phyloP scores from a whole-genome alignment of 1,140 invertebrate genomes.

The Bombus waltoni region DNA sequence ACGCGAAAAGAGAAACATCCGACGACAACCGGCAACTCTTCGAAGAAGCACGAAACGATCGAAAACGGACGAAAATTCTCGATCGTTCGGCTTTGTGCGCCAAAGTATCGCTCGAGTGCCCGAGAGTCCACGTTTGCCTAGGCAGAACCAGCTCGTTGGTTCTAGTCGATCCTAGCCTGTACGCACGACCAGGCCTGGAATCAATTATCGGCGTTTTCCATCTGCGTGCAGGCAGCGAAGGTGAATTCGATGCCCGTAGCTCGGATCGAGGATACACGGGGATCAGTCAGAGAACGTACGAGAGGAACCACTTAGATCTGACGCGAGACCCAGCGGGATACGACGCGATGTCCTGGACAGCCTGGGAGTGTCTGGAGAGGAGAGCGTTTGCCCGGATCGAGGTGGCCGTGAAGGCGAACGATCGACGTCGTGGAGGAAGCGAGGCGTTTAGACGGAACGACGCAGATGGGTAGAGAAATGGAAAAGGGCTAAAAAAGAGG shows the following conservation, averaged over 20 bases:
- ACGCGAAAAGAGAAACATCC: no score
- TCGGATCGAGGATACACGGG: constrained; percentile 50
- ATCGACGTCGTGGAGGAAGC: neutral
- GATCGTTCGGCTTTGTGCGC: no score
- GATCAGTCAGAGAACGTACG: constrained; percentile 34
- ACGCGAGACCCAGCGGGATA: constrained; percentile 66
- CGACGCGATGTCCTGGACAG: constrained; percentile 68
- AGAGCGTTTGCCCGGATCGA: constrained; percentile 40
- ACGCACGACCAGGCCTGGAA: constrained; percentile 35
- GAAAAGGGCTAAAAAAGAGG: constrained; percentile 30
- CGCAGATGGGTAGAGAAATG: constrained; percentile 32
- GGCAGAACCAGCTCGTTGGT: neutral
- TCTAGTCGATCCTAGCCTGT: neutral
- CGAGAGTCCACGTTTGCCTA: no score
- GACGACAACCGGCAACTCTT: no score
- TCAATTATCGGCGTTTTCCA: constrained; percentile 64
- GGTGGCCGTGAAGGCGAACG: constrained; percentile 35
- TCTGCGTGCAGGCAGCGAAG: constrained; percentile 17
- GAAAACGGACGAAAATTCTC: no score
- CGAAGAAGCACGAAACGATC: no score
- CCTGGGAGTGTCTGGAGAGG: constrained; percentile 60
- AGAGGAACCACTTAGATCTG: constrained; percentile 61
- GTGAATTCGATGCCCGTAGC: constrained; percentile 38
- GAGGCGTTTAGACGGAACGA: neutral
- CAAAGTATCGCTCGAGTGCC: no score